phyloP scores from a whole-genome alignment of 2,888 invertebrate species.

The Mellilla xanthometata region DNA sequence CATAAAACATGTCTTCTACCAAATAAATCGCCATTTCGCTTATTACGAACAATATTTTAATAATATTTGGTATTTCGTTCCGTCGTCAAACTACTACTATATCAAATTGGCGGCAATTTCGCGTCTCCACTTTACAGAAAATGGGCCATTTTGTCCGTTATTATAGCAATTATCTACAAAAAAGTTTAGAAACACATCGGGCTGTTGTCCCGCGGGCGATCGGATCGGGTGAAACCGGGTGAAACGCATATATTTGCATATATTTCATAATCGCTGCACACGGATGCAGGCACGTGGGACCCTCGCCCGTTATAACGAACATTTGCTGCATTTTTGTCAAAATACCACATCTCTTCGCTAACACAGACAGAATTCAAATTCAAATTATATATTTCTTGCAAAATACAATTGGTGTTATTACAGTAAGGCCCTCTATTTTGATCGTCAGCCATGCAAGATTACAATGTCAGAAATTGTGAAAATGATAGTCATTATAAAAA shows the following conservation, averaged over 20 bases:
- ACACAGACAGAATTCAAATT: too few species aligned
- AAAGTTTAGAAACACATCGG: conserved; percentile 6
- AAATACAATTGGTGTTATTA: too few species aligned
- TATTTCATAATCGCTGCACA: conserved; percentile 81
- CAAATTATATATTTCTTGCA: too few species aligned
- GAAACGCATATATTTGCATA: conserved; percentile 77
- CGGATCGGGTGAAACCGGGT: conserved; percentile 28
- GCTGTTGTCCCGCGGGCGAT: conserved; percentile 3
- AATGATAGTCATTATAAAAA: too few species aligned
- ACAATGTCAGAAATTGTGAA: too few species aligned
- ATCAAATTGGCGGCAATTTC: conserved; percentile 5
- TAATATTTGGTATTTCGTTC: neutral
- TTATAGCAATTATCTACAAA: conserved; percentile 17
- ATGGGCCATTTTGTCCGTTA: conserved; percentile 6
- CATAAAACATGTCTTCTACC: too few species aligned
- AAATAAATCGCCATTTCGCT: too few species aligned
- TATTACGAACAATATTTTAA: too few species aligned
- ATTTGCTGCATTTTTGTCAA: neutral
- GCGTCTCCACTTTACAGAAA: neutral
- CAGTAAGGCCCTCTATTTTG: too few species aligned
- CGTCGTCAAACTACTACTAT: neutral
- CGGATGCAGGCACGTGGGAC: conserved; percentile 74
- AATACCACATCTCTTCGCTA: too few species aligned
- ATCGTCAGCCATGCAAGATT: too few species aligned
- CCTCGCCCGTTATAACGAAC: conserved; percentile 53